Percentiles rank a stretch among this genome's conserved stretches.
phyloP scores from a whole-genome alignment of 2,113 vertebrate species.

The Orthonyx spaldingii region DNA sequence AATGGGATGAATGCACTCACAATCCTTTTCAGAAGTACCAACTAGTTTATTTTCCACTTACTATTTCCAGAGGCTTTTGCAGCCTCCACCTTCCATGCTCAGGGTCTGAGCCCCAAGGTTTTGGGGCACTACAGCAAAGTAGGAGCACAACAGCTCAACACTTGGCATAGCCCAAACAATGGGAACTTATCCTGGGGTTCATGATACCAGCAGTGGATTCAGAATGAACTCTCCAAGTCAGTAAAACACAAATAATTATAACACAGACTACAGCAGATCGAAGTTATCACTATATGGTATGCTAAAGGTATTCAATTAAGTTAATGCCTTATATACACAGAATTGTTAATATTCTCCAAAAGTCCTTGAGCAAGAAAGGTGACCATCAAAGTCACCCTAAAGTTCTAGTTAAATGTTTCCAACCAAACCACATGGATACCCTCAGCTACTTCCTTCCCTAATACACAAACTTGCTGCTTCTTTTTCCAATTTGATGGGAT shows the following conservation, averaged over 20 bases:
- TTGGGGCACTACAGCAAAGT: not conserved
- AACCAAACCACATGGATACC: not conserved
- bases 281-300: not conserved
- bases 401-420: not conserved
- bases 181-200: not conserved
- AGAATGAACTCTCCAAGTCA: not conserved
- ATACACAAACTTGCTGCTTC: not conserved
- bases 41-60: not conserved
- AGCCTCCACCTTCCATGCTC: not conserved
- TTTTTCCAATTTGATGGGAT: not conserved
- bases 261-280: not conserved
- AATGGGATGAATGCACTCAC: not conserved
- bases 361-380: not conserved
- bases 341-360: not conserved
- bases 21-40: not conserved
- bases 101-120: accelerated
- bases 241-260: not conserved
- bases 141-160: not conserved
- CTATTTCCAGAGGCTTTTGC: not conserved
- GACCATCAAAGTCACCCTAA: not conserved
- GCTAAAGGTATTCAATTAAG: not conserved
- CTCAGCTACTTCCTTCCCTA: not conserved
- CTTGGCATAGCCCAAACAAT: not conserved
- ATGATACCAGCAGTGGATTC: not conserved
- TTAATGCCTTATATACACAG: not conserved